Base-by-base conservation (phyloP, 2,797 vertebrate species). In the Eulemur rubriventer region DNA sequence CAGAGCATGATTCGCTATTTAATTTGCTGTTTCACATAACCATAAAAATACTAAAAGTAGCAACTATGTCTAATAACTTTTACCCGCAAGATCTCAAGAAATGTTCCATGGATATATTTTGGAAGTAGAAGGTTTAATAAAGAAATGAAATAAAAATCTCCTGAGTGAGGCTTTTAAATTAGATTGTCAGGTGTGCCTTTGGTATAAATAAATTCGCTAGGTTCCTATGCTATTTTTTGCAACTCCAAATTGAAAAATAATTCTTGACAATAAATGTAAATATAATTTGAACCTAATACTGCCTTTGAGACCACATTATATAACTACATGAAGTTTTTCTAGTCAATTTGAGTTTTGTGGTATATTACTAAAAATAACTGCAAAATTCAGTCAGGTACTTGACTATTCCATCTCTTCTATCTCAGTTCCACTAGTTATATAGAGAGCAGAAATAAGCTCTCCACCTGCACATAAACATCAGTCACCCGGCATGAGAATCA, bases 231-330 rank as follows among this genome's bases (percentile, higher is more conserved):
- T 93, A 48, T 12, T 65, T 63, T 22, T 72, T 22, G 10, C 13
- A 97, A 35, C 16, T 59, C 43, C 26, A 41, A 48, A 22, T 41
- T 67, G n/a, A 91, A 93, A 90, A 89, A 69, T 43, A 50, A 96
- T 61, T 95, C 17, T 80, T 4, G 11, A 65, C 72, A 82, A 65
- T 17, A 91, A 46, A 70, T 86, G 65, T 69, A 69, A 93, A 72
- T 30, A 55, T 46, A 83, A 72, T 46, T 43, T 78, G 76, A 73
- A 72, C 38, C 11, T 81, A 65, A 46, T 22, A 28, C 14, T 80
- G 38, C 13, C 35, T 89, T 46, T 81, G 70, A 24, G 52, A 18
- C 22, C 79, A 85, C 10, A 28, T 52, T 86, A 78, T 82, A 33
- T 70, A 81, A 84, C 46, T 73, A 35, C 22, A 61, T 30, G 26